Evolutionary conservation across 64 coral and sea anemone genomes (phyloP).

Genomic region (Montipora sp.): DNA sequence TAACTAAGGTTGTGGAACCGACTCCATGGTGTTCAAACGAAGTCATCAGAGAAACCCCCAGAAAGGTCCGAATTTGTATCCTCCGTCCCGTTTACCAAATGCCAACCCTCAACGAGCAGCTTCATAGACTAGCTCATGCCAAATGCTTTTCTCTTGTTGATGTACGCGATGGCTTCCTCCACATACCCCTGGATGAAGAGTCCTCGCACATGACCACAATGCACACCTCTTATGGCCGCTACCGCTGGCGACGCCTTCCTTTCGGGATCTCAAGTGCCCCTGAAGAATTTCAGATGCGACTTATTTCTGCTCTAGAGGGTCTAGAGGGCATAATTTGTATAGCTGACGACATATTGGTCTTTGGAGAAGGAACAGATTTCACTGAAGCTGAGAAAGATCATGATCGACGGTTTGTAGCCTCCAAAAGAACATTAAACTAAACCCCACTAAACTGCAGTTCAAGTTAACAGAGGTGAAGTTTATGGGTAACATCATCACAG

Average conservation of each 20-base stretch:
- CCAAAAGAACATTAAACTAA: conserved; percentile 56
- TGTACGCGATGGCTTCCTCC: no score
- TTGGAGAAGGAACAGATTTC: conserved; percentile 37
- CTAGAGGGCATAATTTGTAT: conserved; percentile 41
- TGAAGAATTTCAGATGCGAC: conserved; percentile 60
- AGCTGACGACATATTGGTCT: conserved; percentile 62
- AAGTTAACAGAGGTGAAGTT: conserved; percentile 59
- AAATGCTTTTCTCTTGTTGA: no score
- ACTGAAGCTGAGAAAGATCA: conserved; percentile 55
- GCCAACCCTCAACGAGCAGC: no score
- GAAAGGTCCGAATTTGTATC: background rate
- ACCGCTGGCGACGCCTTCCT: conserved; percentile 54
- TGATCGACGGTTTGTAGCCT: conserved; percentile 26
- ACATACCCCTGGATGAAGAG: conserved; percentile 40
- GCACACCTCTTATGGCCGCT: conserved; percentile 68
- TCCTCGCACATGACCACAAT: conserved; percentile 72
- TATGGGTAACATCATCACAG: conserved; percentile 54
- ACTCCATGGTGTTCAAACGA: no score
- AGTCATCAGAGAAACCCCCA: conserved; percentile 20
- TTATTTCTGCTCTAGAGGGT: conserved; percentile 37
- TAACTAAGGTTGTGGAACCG: no score
- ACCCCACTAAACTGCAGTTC: background rate
- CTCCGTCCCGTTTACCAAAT: no score
- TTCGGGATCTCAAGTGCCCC: conserved; percentile 43
- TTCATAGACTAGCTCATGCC: no score